Conservation (phyloP, 2,888 invertebrate species). For the Drosophila mercatorum region DNA sequence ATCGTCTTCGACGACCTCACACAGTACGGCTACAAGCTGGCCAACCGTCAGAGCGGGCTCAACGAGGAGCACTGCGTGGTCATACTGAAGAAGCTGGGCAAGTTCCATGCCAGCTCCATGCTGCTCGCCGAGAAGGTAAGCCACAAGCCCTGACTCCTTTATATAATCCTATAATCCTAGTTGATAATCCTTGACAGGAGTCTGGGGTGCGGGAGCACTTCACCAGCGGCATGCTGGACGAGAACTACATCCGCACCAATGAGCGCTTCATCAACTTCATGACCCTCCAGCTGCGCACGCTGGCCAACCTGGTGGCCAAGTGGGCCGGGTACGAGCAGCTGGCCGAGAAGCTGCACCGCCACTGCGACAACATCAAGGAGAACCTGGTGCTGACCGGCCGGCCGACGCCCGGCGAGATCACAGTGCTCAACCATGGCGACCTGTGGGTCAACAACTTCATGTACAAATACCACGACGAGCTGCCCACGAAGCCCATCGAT, state of each 20-base stretch:
- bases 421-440: conserved; percentile 86
- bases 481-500: conserved; percentile 83
- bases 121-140: conserved; percentile 86
- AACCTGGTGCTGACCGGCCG: conserved; percentile 81
- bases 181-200: conserved; percentile 57
- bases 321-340: conserved; percentile 85
- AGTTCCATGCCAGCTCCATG: conserved; percentile 86
- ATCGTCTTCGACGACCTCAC: conserved; percentile 85
- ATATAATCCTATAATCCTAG: no score
- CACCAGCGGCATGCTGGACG: conserved; percentile 81
- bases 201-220: conserved; percentile 76
- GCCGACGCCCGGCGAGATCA: conserved; percentile 78
- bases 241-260: conserved; percentile 79
- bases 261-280: conserved; percentile 81
- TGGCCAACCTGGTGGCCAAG: conserved; percentile 83
- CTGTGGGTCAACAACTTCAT: conserved; percentile 86
- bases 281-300: conserved; percentile 75
- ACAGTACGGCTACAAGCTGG: conserved; percentile 86
- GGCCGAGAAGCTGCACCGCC: conserved; percentile 83
- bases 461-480: conserved; percentile 84
- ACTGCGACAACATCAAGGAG: conserved; percentile 80
- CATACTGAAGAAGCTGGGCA: conserved; percentile 86
- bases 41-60: conserved; percentile 86
- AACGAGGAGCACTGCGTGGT: conserved; percentile 86
- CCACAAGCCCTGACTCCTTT: background rate